Percentiles rank a stretch among this genome's conserved stretches.
Evolutionary conservation across 2,113 vertebrate species (phyloP).

Genomic region (Trichechus manatus): DNA sequence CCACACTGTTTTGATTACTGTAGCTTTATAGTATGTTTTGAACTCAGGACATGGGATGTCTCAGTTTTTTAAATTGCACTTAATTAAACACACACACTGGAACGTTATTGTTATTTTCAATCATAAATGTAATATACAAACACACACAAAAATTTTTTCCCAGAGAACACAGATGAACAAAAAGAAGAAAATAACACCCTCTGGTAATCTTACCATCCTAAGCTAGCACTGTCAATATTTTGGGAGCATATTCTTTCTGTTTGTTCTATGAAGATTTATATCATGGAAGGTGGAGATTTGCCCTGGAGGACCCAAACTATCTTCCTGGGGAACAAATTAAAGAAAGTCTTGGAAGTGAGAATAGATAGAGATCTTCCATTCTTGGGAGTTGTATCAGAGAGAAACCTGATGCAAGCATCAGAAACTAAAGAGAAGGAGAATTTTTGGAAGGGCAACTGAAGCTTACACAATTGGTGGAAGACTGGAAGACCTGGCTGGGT

Average conservation of each 20-base stretch:
- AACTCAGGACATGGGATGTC: neutral
- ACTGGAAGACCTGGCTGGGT: neutral
- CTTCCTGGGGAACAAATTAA: neutral
- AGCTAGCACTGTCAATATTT: neutral
- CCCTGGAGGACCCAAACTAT: neutral
- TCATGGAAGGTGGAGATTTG: neutral
- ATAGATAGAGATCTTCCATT: neutral
- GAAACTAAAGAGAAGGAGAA: neutral
- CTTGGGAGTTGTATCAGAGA: neutral
- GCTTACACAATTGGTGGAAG: neutral
- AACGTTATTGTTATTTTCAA: neutral
- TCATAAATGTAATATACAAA: neutral
- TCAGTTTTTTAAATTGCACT: neutral
- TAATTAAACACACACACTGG: neutral
- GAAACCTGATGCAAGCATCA: neutral
- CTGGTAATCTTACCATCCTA: neutral
- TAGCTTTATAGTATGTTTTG: neutral
- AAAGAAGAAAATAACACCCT: neutral
- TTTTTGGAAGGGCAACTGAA: neutral
- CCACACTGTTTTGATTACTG: neutral
- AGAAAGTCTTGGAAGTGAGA: neutral
- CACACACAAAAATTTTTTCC: neutral
- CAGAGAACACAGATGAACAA: neutral
- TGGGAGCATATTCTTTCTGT: neutral
- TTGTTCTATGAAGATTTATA: neutral